These are phyloP conservation scores for Ametastegia equiseti DNA, from an alignment of 2,888 invertebrate genomes.

Conservation along the genomic window DNA sequence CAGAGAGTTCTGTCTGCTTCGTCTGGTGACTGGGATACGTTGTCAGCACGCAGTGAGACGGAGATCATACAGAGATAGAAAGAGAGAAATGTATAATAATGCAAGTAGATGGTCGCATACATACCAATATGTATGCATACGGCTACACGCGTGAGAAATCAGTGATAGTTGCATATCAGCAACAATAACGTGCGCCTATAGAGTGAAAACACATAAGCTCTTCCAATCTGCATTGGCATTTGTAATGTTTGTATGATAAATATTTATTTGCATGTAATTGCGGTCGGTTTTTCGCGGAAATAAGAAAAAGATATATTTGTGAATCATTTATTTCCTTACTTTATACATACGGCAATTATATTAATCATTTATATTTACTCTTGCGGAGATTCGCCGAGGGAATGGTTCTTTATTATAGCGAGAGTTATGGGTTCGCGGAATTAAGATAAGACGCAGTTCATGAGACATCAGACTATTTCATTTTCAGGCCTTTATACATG, in stretches of 20 bases:
- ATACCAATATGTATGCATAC: not conserved
- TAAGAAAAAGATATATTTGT: too few species aligned
- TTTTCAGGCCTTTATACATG: not conserved
- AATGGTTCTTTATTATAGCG: not conserved
- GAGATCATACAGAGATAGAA: not conserved
- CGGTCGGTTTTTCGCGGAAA: too few species aligned
- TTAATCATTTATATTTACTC: not conserved
- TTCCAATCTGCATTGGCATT: not conserved
- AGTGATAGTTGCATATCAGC: slow-evolving; percentile 39
- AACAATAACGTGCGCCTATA: not conserved
- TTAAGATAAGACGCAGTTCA: not conserved
- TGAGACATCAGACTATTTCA: not conserved
- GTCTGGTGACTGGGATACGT: slow-evolving; percentile 11
- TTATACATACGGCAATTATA: too few species aligned
- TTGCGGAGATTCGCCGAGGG: not conserved
- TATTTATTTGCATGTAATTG: too few species aligned
- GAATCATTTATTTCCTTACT: too few species aligned
- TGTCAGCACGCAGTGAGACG: slow-evolving; percentile 7
- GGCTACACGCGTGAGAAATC: slow-evolving; percentile 40
- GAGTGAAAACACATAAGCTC: not conserved
- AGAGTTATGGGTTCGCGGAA: not conserved
- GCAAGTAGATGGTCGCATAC: not conserved
- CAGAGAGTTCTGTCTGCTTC: slow-evolving; percentile 3
- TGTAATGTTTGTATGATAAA: not conserved
- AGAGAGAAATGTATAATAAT: not conserved